Evolutionary conservation across 2,888 invertebrate species (phyloP).

Genomic region (Odontothrips loti): DNA sequence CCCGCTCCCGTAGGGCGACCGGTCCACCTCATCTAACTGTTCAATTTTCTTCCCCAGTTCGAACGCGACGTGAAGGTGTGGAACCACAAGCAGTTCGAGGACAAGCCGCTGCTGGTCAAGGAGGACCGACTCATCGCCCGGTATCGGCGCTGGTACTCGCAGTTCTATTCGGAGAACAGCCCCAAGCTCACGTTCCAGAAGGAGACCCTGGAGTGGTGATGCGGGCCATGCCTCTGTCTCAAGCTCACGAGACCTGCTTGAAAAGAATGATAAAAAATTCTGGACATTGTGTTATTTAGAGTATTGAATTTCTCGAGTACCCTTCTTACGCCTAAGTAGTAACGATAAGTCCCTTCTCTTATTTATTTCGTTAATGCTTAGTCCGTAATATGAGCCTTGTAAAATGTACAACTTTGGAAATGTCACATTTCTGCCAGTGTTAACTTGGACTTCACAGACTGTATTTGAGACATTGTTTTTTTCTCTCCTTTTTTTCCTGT

Average conservation of each 20-base stretch:
- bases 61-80: slow-evolving; percentile 80
- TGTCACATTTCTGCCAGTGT: background rate
- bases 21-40: background rate
- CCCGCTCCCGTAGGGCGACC: background rate
- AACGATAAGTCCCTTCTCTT: too few relatives aligned
- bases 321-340: too few relatives aligned
- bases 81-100: slow-evolving; percentile 76
- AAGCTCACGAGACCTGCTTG: too few relatives aligned
- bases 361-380: too few relatives aligned
- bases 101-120: slow-evolving; percentile 65
- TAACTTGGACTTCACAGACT: background rate
- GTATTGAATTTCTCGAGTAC: too few relatives aligned
- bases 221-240: too few relatives aligned
- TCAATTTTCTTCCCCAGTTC: slow-evolving; percentile 55
- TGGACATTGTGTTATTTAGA: too few relatives aligned
- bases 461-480: too few relatives aligned
- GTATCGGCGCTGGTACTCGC: slow-evolving; percentile 75
- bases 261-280: too few relatives aligned
- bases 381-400: too few relatives aligned
- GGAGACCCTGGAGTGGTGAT: slow-evolving; percentile 13
- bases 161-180: slow-evolving; percentile 77
- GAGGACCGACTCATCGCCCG: slow-evolving; percentile 69
- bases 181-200: slow-evolving; percentile 42
- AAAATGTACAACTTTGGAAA: background rate
- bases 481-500: too few relatives aligned